A percentile compares a stretch with the other conserved stretches of the same genome.
Conservation (phyloP, 2,888 invertebrate species). For the Cheilosia grossa region DNA sequence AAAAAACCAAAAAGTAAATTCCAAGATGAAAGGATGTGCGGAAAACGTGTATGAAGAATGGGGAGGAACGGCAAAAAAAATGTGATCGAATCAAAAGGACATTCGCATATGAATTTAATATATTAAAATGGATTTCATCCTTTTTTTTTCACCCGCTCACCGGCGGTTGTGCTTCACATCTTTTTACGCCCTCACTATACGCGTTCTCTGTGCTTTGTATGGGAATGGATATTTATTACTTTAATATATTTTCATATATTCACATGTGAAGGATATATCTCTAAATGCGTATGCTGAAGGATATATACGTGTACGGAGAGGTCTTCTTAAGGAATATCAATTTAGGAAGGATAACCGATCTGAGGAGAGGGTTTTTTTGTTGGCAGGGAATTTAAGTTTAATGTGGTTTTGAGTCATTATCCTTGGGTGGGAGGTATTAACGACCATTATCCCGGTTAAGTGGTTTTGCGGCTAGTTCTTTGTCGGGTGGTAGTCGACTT, state of each 20-base stretch:
- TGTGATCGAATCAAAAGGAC: slow-evolving; percentile 74
- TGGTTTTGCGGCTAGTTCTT: neutral
- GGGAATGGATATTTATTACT: slow-evolving; percentile 72
- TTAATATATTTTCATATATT: slow-evolving; percentile 72
- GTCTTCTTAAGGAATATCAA: slow-evolving; percentile 56
- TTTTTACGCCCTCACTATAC: slow-evolving; percentile 8
- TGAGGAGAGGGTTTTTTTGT: neutral
- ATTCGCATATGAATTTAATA: slow-evolving; percentile 76
- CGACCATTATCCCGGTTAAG: neutral
- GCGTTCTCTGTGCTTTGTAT: slow-evolving; percentile 53
- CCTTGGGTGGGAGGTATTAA: neutral
- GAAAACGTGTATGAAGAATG: slow-evolving; percentile 7
- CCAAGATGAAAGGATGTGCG: slow-evolving; percentile 34
- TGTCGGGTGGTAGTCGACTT: neutral
- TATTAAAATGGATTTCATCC: slow-evolving; percentile 74
- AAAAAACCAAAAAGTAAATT: neutral
- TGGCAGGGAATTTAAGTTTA: slow-evolving; percentile 40
- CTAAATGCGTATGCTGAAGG: neutral
- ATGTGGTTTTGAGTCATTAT: slow-evolving; percentile 36
- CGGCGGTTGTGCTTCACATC: slow-evolving; percentile 29
- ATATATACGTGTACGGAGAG: neutral
- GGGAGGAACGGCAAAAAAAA: slow-evolving; percentile 28
- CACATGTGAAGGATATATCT: slow-evolving; percentile 56
- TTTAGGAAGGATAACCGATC: slow-evolving; percentile 70
- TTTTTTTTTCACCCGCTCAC: slow-evolving; percentile 26